These are phyloP conservation scores for Thripadectes ignobilis DNA, from an alignment of 2,797 vertebrate species.

Conservation along the genomic window DNA sequence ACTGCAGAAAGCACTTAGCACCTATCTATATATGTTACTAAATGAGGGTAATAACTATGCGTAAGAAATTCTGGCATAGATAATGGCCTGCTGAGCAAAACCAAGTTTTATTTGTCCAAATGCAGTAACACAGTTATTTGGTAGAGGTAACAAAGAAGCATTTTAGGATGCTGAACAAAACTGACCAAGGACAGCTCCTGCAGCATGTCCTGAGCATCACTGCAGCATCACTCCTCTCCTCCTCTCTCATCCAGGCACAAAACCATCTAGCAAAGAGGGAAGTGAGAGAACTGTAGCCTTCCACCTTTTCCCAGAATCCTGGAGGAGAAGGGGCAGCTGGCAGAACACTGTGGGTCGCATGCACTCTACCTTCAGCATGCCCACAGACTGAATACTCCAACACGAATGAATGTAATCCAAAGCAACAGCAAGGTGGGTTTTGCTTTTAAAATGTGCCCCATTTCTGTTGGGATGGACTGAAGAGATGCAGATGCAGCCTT, in stretches of 20 bases:
- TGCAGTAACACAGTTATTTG: background rate
- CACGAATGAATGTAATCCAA: background rate
- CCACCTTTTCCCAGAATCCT: background rate
- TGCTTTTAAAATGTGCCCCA: background rate
- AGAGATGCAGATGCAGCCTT: background rate
- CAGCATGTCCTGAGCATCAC: background rate
- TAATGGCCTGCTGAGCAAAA: background rate
- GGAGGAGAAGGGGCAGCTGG: background rate
- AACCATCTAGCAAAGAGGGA: background rate
- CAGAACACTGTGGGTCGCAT: background rate
- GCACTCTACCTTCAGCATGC: accelerated
- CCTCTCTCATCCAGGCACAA: background rate
- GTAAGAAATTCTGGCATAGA: background rate
- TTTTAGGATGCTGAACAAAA: background rate
- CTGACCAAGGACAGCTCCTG: background rate
- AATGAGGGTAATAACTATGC: background rate
- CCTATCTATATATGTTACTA: background rate
- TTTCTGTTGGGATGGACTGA: background rate
- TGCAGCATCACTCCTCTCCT: background rate
- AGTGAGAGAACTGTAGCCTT: background rate
- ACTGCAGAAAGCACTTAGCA: background rate
- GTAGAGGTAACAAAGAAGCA: accelerated
- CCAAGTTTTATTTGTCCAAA: background rate
- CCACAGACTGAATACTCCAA: background rate
- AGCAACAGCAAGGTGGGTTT: background rate